Conservation (phyloP, 2,888 invertebrate genomes). For the Lapara coniferarum region DNA sequence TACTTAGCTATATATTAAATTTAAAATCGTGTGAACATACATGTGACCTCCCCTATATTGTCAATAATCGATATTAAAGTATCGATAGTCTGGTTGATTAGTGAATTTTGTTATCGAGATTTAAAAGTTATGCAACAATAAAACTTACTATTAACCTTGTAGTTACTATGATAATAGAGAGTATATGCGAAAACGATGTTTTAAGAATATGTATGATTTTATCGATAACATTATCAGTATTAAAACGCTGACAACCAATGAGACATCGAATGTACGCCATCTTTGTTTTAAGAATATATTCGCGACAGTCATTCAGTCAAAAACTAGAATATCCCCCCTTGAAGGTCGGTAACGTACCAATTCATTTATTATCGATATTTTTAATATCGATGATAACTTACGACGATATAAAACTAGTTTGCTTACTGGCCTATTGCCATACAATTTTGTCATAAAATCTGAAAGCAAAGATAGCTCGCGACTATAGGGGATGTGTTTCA, state of each 20-base stretch:
- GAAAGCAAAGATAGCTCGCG: too few species aligned
- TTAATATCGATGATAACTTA: too few species aligned
- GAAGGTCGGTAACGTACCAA: too few species aligned
- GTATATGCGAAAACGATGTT: too few species aligned
- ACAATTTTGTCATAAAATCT: too few species aligned
- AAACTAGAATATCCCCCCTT: too few species aligned
- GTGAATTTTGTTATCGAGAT: neutral
- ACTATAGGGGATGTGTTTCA: slow-evolving; percentile 10
- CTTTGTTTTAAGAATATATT: too few species aligned
- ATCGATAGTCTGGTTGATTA: slow-evolving; percentile 1
- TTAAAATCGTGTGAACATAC: slow-evolving; percentile 20
- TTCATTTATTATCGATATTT: too few species aligned
- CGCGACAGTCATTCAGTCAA: too few species aligned
- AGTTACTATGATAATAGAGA: too few species aligned
- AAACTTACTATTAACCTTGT: neutral
- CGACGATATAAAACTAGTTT: too few species aligned
- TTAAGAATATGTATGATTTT: neutral
- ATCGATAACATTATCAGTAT: slow-evolving; percentile 13
- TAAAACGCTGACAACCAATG: slow-evolving; percentile 2
- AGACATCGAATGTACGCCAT: neutral
- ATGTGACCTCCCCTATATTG: slow-evolving; percentile 20
- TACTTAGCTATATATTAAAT: slow-evolving; percentile 20
- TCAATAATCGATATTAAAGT: slow-evolving; percentile 3
- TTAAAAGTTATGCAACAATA: neutral
- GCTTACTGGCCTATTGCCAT: too few species aligned